Conservation (phyloP, 2,888 invertebrate species). For the Baronia brevicornis region DNA sequence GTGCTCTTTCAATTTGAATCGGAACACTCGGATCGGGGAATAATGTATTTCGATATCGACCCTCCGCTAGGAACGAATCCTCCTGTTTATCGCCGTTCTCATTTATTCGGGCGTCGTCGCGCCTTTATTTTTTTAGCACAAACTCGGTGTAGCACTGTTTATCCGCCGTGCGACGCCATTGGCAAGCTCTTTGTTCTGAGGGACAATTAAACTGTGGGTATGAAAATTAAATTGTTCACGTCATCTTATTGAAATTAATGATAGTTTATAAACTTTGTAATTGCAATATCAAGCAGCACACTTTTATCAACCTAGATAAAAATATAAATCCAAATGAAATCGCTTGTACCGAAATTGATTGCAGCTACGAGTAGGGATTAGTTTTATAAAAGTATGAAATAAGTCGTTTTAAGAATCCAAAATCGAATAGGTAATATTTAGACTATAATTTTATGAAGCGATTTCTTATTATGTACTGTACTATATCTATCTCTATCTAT, state of each 20-base stretch:
- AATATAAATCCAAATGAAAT: no score
- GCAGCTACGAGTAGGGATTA: no score
- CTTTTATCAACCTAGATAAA: no score
- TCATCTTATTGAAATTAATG: slow-evolving; percentile 30
- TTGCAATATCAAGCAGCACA: no score
- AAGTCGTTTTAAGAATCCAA: no score
- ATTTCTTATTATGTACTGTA: no score
- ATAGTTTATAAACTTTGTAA: slow-evolving; percentile 9
- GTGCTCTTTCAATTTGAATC: slow-evolving; percentile 77
- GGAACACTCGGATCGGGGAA: slow-evolving; percentile 75
- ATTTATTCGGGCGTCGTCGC: slow-evolving; percentile 73
- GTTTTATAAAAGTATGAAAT: no score
- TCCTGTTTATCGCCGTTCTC: slow-evolving; percentile 73
- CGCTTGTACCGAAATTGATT: no score
- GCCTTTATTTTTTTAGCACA: slow-evolving; percentile 72
- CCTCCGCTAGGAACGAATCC: slow-evolving; percentile 68
- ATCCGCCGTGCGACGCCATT: slow-evolving; percentile 62
- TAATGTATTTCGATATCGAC: slow-evolving; percentile 76
- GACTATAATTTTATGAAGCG: no score
- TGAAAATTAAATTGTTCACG: slow-evolving; percentile 61
- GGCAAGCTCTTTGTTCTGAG: slow-evolving; percentile 65
- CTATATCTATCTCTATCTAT: no score
- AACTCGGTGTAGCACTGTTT: slow-evolving; percentile 64
- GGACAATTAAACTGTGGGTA: slow-evolving; percentile 57
- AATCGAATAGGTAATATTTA: no score